Base-by-base conservation (phyloP, 2,888 invertebrate genomes). In the Cylindroiulus punctatus region DNA sequence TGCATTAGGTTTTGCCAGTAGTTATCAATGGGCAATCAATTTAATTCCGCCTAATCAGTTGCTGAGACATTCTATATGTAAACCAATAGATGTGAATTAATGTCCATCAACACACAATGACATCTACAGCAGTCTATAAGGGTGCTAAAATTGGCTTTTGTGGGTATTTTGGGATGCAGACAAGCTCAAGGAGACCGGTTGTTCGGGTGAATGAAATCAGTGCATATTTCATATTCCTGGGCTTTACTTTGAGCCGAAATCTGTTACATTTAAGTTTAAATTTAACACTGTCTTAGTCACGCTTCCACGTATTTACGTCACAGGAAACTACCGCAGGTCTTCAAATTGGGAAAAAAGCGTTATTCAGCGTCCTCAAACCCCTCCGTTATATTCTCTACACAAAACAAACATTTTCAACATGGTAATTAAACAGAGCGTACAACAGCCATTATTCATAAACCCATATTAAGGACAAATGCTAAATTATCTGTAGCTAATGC, bases 121-220 rank as follows among this genome's bases (percentile, higher is more conserved):
- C 52, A n/a, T n/a, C 19, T 52, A 14, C 52, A 52, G 0, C 47
- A 57, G 65, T 76, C 26, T 14, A 26, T 17, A 14, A 26, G 26
- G 17, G 26, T 76, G 17, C 76, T 76, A 76, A 76, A 76, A 30
- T 30, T 76, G 76, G 76, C 30, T 30, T 76, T 30, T 30, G 10
- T 26, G 30, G 12, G 30, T 76, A 76, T 76, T 76, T 76, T 76
- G 30, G 76, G 76, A 76, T 76, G 30, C 30, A 76, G 76, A 76
- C 76, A 76, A 76, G 76, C 76, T 76, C 76, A 76, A 76, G 30
- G 76, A 76, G 76, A 76, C 76, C 30, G 76, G 76, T 30, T 26
- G 14, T 76, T 30, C 76, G 76, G 76, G 76, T 76, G 76, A 76
- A 76, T 76, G 76, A 76, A 76, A 30, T 76, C 30, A 76, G 76